Evolutionary conservation across 2,113 vertebrate species (phyloP).

Genomic region (Pogonocichla stellata): DNA sequence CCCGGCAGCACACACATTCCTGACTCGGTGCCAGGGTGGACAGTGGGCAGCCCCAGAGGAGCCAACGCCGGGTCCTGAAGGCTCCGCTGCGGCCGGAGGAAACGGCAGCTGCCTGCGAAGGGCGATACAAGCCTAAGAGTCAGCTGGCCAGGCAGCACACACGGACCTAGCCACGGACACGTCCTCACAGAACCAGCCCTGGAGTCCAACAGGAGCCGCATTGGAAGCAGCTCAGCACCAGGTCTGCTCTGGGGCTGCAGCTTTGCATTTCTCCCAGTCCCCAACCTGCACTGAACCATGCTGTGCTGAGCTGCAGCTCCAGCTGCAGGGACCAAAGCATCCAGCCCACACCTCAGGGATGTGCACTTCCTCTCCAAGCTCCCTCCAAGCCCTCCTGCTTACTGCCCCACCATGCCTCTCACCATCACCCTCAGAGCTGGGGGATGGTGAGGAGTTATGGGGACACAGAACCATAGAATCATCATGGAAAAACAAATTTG

Average conservation of each 20-base stretch:
- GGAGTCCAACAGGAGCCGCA: fast-evolving
- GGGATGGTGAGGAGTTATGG: background rate
- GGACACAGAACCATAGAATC: background rate
- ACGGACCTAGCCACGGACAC: fast-evolving
- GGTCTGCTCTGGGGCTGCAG: background rate
- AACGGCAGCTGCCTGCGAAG: background rate
- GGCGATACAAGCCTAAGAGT: fast-evolving
- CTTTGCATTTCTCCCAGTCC: background rate
- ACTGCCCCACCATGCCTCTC: background rate
- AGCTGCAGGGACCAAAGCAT: fast-evolving
- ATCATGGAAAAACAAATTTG: background rate
- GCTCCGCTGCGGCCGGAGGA: background rate
- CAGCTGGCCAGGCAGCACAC: background rate
- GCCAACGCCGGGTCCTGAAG: fast-evolving
- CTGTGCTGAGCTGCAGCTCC: background rate
- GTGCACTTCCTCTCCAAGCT: background rate
- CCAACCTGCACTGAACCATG: fast-evolving
- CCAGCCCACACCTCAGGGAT: fast-evolving
- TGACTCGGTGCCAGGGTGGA: background rate
- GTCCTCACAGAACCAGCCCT: background rate
- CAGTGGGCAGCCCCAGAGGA: background rate
- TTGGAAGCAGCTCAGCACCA: fast-evolving
- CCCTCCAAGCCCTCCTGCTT: background rate
- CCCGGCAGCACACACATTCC: background rate
- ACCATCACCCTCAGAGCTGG: background rate